Evolutionary conservation across 2,888 invertebrate genomes (phyloP).

Genomic region (Hofmannophila pseudospretella): DNA sequence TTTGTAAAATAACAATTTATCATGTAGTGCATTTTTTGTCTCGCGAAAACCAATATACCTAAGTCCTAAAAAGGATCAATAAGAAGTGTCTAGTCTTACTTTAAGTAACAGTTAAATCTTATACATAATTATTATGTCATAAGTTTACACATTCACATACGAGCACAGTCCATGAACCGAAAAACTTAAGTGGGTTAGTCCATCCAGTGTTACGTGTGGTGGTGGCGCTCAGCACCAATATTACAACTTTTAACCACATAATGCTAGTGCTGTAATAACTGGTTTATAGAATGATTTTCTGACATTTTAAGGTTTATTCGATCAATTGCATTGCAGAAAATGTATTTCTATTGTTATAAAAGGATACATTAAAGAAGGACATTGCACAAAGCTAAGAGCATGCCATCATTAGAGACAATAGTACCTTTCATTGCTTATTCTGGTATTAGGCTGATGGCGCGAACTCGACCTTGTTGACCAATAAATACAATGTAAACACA

Average conservation of each 20-base stretch:
- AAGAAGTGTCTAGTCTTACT: no score
- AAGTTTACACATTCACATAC: conserved; percentile 5
- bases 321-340: neutral
- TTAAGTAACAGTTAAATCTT: no score
- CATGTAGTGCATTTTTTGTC: no score
- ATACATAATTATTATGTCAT: neutral
- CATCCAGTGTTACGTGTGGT: conserved; percentile 8
- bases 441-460: conserved; percentile 33
- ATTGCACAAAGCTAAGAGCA: conserved; percentile 18
- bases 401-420: conserved; percentile 24
- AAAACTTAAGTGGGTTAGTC: conserved; percentile 22
- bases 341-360: conserved; percentile 5
- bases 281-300: conserved; percentile 13
- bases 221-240: conserved; percentile 10
- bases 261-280: conserved; percentile 17
- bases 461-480: conserved; percentile 36
- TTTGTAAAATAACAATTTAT: no score
- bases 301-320: no score
- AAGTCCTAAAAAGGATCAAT: no score
- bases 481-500: conserved; percentile 7
- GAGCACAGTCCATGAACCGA: conserved; percentile 14
- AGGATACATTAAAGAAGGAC: conserved; percentile 6
- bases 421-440: conserved; percentile 60
- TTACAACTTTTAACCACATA: conserved; percentile 22
- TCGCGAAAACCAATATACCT: no score